A percentile compares a stretch with the other conserved stretches of the same genome.
Conservation (phyloP, 2,888 invertebrate species). For the Bellardia bayeri region DNA sequence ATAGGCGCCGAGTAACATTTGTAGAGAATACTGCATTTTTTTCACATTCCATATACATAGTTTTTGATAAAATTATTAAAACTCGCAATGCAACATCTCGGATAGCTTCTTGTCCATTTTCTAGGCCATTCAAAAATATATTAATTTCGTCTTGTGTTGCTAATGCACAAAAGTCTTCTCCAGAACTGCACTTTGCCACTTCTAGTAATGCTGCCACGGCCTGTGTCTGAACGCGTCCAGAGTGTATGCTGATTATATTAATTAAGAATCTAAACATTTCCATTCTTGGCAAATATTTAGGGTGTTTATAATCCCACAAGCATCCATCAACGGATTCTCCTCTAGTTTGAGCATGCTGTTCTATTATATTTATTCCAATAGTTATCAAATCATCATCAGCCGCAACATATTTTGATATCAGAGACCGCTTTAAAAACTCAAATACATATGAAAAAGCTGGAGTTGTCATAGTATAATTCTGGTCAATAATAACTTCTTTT, state of each 20-base stretch:
- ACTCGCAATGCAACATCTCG: conserved; percentile 92
- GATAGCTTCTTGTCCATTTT: conserved; percentile 88
- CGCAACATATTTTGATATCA: conserved; percentile 84
- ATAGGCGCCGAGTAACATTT: conserved; percentile 89
- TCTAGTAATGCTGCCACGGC: conserved; percentile 92
- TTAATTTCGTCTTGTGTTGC: conserved; percentile 89
- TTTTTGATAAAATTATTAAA: conserved; percentile 87
- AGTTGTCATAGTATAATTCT: conserved; percentile 83
- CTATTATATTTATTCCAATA: conserved; percentile 88
- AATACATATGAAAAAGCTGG: conserved; percentile 94
- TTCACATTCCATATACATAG: conserved; percentile 83
- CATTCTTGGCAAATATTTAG: conserved; percentile 91
- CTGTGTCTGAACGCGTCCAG: conserved; percentile 90
- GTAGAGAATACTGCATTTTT: conserved; percentile 86
- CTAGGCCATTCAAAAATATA: conserved; percentile 90
- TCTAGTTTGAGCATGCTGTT: conserved; percentile 89
- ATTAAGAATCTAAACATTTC: conserved; percentile 93
- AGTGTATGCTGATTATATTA: conserved; percentile 89
- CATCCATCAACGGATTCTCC: conserved; percentile 82
- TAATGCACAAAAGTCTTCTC: conserved; percentile 87
- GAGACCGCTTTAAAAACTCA: conserved; percentile 89
- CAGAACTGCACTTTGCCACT: conserved; percentile 90
- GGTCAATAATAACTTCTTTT: conserved; percentile 85
- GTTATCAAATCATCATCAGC: conserved; percentile 86
- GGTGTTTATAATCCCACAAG: conserved; percentile 87